Evolutionary conservation across 2,113 vertebrate species (phyloP), one percentile per base, ranked within the genome.

Genomic region (Brachypodius melanocephalos): DNA sequence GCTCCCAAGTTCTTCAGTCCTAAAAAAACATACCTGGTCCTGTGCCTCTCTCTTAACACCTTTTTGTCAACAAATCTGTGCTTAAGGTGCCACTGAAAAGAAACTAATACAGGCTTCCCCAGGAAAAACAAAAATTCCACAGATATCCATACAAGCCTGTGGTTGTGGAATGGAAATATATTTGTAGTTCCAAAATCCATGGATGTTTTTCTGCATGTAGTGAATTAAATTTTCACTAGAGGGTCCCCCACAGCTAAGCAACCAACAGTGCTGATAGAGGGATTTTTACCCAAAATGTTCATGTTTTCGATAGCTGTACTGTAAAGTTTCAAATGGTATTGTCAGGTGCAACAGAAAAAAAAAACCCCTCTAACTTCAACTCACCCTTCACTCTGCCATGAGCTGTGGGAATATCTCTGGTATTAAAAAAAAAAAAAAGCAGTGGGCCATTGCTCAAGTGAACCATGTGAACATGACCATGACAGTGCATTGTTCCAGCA

Each of bases 401-500:
- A 81, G 34, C 21, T 10, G 3, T 48, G 4, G 21, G 18, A 59
- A 12, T 59, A 38, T 34, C 77, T 93, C 19, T 75, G 61, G 28
- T 57, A 34, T 3, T 13, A 57, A 34, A 24, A 34, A 7, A 22
- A 48, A 15, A 19, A 8, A 45, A 6, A 21, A 24, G 14, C 0
- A 42, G 29, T 3, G 61, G 54, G 77, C 22, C 28, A 51, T 36
- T 65, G 16, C 42, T 19, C 26, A 5, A 48, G 13, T 40, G 36
- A 42, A 12, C 18, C 34, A n/a, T 0, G 1, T 17, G 21, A 55
- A 15, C 4, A 2, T 24, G 17, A 6, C 1, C 4, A 2, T 24
- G 17, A 6, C 1, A 28, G 52, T 8, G 45, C 12, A 1, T 8
- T 38, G 45, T 10, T 14, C 20, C 43, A 42, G 25, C 38, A 29